Conservation (phyloP, 2,797 vertebrate species). For the Chelonia mydas region DNA sequence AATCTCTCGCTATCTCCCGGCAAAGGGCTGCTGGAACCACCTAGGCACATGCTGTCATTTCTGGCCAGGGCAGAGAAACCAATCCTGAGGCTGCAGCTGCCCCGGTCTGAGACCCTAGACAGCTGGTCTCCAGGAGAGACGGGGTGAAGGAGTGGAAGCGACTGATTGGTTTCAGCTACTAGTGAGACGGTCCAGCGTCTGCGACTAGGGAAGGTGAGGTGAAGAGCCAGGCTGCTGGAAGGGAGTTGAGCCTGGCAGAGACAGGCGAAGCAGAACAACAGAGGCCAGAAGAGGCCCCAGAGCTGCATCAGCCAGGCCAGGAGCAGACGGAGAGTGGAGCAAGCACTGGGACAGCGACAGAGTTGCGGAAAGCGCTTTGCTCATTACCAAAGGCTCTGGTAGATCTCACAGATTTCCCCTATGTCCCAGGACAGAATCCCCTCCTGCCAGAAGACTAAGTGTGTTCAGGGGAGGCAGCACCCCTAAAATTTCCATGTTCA, state of each 20-base stretch:
- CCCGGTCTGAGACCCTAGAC: background rate
- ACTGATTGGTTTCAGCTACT: background rate
- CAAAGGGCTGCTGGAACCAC: too few species aligned
- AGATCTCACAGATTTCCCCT: too few species aligned
- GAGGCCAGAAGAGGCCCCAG: conserved; percentile 43
- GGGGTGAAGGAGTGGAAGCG: background rate
- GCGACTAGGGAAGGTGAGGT: background rate
- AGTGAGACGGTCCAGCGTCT: background rate
- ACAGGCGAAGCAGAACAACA: conserved; percentile 48
- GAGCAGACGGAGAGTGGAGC: background rate
- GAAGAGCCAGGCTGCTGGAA: conserved; percentile 40
- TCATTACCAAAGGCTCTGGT: background rate
- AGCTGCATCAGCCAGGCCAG: background rate
- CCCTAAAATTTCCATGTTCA: background rate
- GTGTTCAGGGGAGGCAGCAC: background rate
- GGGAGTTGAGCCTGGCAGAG: background rate
- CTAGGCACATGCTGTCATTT: background rate
- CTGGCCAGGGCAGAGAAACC: background rate
- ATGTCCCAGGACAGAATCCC: background rate
- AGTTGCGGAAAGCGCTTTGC: background rate
- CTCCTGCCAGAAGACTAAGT: background rate
- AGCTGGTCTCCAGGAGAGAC: background rate
- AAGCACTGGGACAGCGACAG: background rate
- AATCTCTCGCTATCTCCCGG: background rate
- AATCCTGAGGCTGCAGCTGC: background rate